Percentiles rank a stretch among this genome's conserved stretches.
phyloP scores from a whole-genome alignment of 2,888 invertebrate genomes.

The Cerastis rubricosa region DNA sequence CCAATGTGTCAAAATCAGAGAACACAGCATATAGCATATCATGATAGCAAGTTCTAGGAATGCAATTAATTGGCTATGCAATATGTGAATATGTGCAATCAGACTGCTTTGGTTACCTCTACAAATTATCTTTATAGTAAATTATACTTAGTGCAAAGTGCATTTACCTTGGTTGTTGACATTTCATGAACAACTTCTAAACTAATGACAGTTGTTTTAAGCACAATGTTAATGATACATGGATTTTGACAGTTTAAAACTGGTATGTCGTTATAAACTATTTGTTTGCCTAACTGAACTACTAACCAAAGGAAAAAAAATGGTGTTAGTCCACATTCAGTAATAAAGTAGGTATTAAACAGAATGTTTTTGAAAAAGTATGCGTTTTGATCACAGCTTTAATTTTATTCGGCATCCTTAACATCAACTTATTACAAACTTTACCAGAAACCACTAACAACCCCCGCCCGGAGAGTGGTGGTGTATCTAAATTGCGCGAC shows the following conservation, averaged over 20 bases:
- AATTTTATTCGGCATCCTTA: background rate
- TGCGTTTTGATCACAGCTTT: background rate
- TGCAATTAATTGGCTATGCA: background rate
- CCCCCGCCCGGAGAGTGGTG: conserved; percentile 56
- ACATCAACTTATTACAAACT: conserved; percentile 16
- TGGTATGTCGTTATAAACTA: no score
- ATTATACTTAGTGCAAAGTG: conserved; percentile 10
- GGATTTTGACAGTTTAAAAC: background rate
- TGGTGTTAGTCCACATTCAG: background rate
- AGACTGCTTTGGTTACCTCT: conserved; percentile 16
- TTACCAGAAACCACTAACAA: conserved; percentile 26
- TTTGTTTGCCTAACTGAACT: no score
- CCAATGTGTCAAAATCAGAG: background rate
- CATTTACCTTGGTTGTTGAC: conserved; percentile 16
- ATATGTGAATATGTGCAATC: conserved; percentile 4
- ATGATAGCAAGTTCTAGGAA: background rate
- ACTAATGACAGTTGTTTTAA: background rate
- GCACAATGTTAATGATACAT: background rate
- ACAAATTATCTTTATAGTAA: background rate
- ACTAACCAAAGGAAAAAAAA: no score
- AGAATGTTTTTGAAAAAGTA: background rate
- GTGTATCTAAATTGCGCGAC: conserved; percentile 82
- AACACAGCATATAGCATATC: no score
- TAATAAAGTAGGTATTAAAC: background rate
- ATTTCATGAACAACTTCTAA: conserved; percentile 26